Percentiles rank a stretch among this genome's conserved stretches.
Evolutionary conservation across 2,797 vertebrate species (phyloP).

Genomic region (Pseudotriccus pelzelni): DNA sequence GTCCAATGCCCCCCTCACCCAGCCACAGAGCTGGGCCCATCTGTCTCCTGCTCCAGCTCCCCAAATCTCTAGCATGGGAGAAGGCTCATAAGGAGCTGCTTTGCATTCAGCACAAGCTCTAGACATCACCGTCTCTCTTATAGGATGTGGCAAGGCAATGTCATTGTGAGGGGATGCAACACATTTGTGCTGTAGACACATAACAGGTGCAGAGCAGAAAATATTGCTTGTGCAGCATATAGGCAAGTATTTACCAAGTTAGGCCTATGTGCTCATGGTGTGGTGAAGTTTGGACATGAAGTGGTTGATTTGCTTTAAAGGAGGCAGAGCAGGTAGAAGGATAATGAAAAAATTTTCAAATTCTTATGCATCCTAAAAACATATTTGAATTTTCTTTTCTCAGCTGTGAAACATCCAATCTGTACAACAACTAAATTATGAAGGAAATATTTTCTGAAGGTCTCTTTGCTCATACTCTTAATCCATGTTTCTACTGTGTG

Average conservation of each 20-base stretch:
- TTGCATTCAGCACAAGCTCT: background rate
- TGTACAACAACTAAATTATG: background rate
- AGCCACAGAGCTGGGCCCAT: background rate
- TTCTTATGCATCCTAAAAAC: background rate
- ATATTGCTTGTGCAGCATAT: no score
- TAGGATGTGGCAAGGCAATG: background rate
- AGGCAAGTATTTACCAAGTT: background rate
- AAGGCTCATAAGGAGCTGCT: rapidly evolving
- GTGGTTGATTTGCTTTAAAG: background rate
- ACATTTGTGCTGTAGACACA: background rate
- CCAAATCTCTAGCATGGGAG: background rate
- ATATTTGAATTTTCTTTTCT: background rate
- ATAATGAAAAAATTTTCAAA: background rate
- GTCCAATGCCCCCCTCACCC: background rate
- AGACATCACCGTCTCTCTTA: background rate
- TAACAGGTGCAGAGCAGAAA: background rate
- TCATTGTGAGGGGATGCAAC: background rate
- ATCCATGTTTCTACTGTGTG: background rate
- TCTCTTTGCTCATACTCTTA: background rate
- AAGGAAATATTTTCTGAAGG: background rate
- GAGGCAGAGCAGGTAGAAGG: background rate
- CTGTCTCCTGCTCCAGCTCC: background rate
- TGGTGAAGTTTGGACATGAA: background rate
- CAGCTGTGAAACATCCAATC: background rate
- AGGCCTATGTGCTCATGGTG: rapidly evolving